Evolutionary conservation across 2,113 vertebrate genomes (phyloP).

Genomic region (Numenius arquata): DNA sequence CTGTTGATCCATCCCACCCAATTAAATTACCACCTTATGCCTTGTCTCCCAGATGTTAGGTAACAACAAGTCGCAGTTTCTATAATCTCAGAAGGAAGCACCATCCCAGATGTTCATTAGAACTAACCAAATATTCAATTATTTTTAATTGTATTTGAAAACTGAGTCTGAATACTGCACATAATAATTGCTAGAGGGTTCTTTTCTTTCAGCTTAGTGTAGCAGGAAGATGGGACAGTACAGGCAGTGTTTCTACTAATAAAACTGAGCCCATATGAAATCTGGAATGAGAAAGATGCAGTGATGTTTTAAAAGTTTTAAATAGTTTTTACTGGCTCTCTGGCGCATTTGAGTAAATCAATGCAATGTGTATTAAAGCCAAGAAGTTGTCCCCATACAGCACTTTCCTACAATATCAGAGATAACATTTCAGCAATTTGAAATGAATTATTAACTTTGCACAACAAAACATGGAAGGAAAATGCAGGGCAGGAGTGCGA

Average conservation of each 20-base stretch:
- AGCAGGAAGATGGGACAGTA: neutral
- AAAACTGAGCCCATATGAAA: neutral
- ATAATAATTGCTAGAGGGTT: neutral
- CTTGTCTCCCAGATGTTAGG: neutral
- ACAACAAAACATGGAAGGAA: neutral
- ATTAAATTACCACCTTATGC: fast-evolving
- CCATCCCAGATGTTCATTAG: neutral
- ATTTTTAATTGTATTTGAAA: neutral
- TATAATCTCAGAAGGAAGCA: neutral
- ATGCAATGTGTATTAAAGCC: neutral
- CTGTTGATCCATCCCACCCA: neutral
- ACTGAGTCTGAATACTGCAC: neutral
- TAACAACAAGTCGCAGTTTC: neutral
- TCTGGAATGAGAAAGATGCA: neutral
- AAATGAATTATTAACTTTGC: neutral
- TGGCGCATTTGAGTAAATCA: neutral
- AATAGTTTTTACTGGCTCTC: neutral
- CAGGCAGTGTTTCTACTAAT: neutral
- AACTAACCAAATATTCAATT: neutral
- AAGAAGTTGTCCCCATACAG: neutral
- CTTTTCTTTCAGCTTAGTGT: neutral
- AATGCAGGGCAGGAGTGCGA: neutral
- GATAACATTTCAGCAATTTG: neutral
- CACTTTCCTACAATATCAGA: neutral
- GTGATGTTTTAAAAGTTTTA: neutral